A percentile compares a stretch with the other conserved stretches of the same genome.
phyloP scores from a whole-genome alignment of 2,888 invertebrate genomes.

The Parasteatoda lunata region DNA sequence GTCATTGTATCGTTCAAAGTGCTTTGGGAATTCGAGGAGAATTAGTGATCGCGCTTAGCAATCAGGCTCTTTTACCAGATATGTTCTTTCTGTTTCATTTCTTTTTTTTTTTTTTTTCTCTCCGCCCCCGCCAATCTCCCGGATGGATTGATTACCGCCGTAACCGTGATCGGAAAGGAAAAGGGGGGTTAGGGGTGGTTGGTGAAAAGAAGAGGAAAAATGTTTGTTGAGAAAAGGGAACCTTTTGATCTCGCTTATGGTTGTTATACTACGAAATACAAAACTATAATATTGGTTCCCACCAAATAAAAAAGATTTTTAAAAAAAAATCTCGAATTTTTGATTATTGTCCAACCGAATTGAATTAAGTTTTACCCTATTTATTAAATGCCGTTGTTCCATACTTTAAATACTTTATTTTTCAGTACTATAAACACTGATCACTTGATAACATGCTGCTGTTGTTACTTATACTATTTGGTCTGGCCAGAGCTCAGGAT shows the following conservation, averaged over 20 bases:
- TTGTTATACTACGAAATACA: not conserved
- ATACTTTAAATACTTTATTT: too few relatives aligned
- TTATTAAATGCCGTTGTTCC: too few relatives aligned
- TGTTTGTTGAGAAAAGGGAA: not conserved
- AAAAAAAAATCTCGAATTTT: too few relatives aligned
- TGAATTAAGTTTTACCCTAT: too few relatives aligned
- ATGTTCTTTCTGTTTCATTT: slow-evolving; percentile 13
- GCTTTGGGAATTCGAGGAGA: slow-evolving; percentile 50
- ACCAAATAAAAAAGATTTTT: too few relatives aligned
- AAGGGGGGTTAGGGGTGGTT: not conserved
- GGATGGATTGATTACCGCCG: slow-evolving; percentile 46
- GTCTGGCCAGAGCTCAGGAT: too few relatives aligned
- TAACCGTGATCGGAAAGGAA: not conserved
- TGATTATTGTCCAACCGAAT: too few relatives aligned
- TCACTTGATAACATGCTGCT: too few relatives aligned
- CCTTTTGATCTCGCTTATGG: not conserved
- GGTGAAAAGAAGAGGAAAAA: slow-evolving; percentile 10
- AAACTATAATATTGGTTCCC: too few relatives aligned
- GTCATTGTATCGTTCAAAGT: slow-evolving; percentile 58
- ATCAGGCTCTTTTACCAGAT: slow-evolving; percentile 54
- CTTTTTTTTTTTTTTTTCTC: not conserved
- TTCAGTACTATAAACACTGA: too few relatives aligned
- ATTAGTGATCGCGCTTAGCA: slow-evolving; percentile 51
- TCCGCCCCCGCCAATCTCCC: not conserved
- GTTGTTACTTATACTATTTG: too few relatives aligned